A percentile compares a stretch with the other conserved stretches of the same genome.
Conservation (phyloP, 1,140 invertebrate genomes). For the Vanessa tameamea region DNA sequence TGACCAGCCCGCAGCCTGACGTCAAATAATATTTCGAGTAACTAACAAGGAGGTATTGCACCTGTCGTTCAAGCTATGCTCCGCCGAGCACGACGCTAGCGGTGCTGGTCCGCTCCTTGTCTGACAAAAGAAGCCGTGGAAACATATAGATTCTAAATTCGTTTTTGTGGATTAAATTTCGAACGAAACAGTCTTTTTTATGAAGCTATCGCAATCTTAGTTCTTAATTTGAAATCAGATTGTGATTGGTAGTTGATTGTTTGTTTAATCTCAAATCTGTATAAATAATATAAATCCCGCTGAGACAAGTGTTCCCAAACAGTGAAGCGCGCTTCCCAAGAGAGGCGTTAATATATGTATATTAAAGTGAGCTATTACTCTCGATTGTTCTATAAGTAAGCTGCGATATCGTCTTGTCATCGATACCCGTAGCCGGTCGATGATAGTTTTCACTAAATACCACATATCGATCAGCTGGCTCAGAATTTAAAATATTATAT, state of each 20-base stretch:
- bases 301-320: too few species aligned
- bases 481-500: too few species aligned
- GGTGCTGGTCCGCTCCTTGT: conserved; percentile 5
- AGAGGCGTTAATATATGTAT: too few species aligned
- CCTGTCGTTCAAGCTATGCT: conserved; percentile 53
- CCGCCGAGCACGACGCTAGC: conserved; percentile 47
- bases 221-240: not conserved
- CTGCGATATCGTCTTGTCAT: too few species aligned
- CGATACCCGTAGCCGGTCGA: too few species aligned
- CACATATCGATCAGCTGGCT: too few species aligned
- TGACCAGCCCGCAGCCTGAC: conserved; percentile 19
- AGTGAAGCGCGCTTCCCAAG: too few species aligned
- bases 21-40: conserved; percentile 32
- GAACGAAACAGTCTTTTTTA: not conserved
- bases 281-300: too few species aligned
- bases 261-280: too few species aligned
- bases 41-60: conserved; percentile 52
- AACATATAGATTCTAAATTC: conserved; percentile 28
- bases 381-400: too few species aligned
- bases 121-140: conserved; percentile 35
- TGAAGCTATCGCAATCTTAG: not conserved
- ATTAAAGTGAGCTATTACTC: too few species aligned
- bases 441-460: too few species aligned
- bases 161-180: conserved; percentile 31
- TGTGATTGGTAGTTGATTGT: not conserved